These are phyloP conservation scores for Microchrysa polita DNA, from an alignment of 2,888 invertebrate genomes.

Conservation along the genomic window DNA sequence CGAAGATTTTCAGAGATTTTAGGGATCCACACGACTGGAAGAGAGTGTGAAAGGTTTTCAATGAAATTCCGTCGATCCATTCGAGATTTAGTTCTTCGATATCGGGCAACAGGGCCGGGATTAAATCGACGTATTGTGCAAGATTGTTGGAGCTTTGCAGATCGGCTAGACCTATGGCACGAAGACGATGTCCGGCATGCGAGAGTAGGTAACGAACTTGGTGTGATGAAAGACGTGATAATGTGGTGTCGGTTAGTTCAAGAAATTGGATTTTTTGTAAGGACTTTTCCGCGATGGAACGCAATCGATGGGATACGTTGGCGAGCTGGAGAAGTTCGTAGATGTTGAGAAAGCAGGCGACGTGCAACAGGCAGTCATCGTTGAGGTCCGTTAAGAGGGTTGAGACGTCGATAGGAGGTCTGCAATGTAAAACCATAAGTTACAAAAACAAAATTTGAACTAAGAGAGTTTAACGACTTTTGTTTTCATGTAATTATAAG, in stretches of 20 bases:
- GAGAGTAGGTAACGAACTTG: not conserved
- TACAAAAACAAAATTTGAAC: too few relatives aligned
- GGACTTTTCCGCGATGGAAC: not conserved
- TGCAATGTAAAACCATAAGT: too few relatives aligned
- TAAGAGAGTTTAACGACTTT: too few relatives aligned
- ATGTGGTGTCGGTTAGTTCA: not conserved
- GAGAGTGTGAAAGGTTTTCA: not conserved
- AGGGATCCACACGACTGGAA: not conserved
- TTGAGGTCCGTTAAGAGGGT: conserved; percentile 1
- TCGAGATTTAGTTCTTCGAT: conserved; percentile 13
- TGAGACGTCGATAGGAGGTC: too few relatives aligned
- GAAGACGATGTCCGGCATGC: not conserved
- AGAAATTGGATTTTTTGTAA: not conserved
- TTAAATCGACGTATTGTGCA: not conserved
- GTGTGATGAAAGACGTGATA: not conserved
- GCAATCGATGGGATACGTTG: not conserved
- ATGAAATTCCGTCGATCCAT: not conserved
- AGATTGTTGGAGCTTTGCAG: not conserved
- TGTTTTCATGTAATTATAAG: too few relatives aligned
- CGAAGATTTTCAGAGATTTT: not conserved
- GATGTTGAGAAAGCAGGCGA: not conserved
- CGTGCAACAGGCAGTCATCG: conserved; percentile 14
- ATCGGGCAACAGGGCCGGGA: not conserved
- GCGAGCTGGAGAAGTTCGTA: not conserved
- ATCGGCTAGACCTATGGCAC: not conserved